Base-by-base conservation (phyloP, 2,888 invertebrate species). In the Heliconius cydno region DNA sequence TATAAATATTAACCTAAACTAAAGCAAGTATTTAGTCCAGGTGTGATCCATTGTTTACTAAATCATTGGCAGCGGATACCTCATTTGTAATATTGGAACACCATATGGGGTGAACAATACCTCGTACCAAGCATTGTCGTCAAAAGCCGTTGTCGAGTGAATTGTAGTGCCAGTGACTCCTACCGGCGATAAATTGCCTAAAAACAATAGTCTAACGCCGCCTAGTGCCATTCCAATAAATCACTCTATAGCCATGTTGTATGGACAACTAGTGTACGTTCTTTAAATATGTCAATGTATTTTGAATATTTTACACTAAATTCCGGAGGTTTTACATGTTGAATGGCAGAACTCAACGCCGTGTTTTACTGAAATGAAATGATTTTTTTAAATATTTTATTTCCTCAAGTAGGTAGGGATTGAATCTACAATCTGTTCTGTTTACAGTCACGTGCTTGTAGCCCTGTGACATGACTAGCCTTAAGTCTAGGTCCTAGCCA, bases 151-250 rank as follows among this genome's bases (percentile, higher is more conserved):
- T 89, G 89, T 87, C 89, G 85, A 90, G 89, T 90, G 92, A 90
- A 92, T 91, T 92, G 91, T 91, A 90, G 82, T 82, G 78, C 83
- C 79, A 81, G 81, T 79, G 81, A 80, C 82, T 82, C 67, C 81
- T 79, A 87, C 85, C 83, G 87, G 86, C 89, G 87, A 94, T 94
- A 94, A 94, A 94, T 94, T 89, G 89, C 86, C 86, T 87, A 88
- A 89, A 93, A 93, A 94, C 94, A 94, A 94, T 94, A 91, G 93
- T 88, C 84, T 87, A 89, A 86, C 88, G 87, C 86, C 83, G 88
- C 86, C 85, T 87, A 87, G 78, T 34, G 41, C 68, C 86, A 88
- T 89, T 89, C 88, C 88, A 87, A 91, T 94, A 93, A 94, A 94
- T 93, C 94, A 92, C 89, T 86, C 87, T 87, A 86, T 88, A 86